Percentiles rank a stretch among this genome's conserved stretches.
These are phyloP conservation scores for Pycnonotus jocosus DNA, from an alignment of 2,113 vertebrate species.

Conservation along the genomic window DNA sequence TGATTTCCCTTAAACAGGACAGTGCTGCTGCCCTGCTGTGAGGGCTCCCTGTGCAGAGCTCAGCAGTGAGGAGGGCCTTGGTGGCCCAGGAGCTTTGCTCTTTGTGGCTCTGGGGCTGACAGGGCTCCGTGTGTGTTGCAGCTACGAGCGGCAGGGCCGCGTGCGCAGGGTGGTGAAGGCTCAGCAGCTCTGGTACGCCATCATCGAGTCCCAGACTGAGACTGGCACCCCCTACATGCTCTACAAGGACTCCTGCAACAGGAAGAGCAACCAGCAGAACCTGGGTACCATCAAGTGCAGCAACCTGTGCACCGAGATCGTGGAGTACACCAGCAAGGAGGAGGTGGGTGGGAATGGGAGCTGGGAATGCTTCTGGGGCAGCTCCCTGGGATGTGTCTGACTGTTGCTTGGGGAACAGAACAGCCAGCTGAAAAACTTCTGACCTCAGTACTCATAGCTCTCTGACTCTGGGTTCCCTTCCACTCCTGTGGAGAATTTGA, in stretches of 20 bases:
- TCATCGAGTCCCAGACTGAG: conserved; percentile 97
- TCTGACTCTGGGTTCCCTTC: not conserved
- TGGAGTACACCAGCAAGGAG: conserved; percentile 91
- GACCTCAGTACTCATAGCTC: not conserved
- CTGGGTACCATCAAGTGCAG: conserved; percentile 96
- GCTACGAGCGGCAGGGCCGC: conserved; percentile 87
- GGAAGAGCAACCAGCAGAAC: conserved; percentile 98
- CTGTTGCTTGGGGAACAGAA: not conserved
- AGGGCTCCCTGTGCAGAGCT: not conserved
- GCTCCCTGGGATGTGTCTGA: not conserved
- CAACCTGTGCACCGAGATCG: conserved; percentile 93
- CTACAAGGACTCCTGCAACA: conserved; percentile 95
- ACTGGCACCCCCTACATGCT: conserved; percentile 96
- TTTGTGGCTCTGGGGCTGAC: not conserved
- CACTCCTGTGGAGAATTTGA: fast-evolving
- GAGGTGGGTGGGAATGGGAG: conserved; percentile 71
- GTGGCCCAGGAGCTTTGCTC: fast-evolving
- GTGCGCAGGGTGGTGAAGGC: conserved; percentile 88
- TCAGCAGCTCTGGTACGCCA: conserved; percentile 92
- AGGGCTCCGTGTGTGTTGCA: not conserved
- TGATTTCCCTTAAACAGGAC: fast-evolving
- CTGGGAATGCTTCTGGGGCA: not conserved
- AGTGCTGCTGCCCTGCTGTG: not conserved
- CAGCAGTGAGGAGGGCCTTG: not conserved
- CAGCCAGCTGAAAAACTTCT: not conserved